Conservation (phyloP, 2,797 vertebrate species). For the Pipistrellus kuhlii region DNA sequence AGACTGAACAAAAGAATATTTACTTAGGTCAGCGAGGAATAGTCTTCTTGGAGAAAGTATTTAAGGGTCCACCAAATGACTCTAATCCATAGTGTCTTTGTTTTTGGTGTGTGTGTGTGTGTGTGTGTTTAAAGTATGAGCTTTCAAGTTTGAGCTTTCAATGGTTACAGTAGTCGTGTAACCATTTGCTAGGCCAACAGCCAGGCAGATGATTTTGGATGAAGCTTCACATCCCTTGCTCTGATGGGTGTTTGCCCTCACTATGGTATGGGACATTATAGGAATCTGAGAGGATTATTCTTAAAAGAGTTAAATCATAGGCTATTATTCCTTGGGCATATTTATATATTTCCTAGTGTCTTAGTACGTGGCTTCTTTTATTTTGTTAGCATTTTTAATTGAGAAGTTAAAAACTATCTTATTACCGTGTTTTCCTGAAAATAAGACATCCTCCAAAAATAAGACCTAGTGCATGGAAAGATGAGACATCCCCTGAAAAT, state of each 20-base stretch:
- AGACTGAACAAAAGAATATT: not conserved
- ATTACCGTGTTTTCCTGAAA: not conserved
- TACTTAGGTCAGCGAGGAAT: not conserved
- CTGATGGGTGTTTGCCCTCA: not conserved
- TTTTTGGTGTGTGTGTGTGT: no score
- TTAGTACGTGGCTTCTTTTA: not conserved
- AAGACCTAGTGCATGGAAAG: no score
- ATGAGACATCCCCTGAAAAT: no score
- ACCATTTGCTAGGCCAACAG: not conserved
- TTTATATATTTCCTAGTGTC: conserved; percentile 4
- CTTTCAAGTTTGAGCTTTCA: conserved; percentile 30
- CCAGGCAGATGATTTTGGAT: not conserved
- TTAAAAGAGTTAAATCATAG: conserved; percentile 31
- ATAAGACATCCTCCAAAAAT: no score
- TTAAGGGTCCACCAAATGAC: not conserved
- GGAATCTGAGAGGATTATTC: conserved; percentile 25
- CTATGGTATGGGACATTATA: not conserved
- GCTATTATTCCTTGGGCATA: not conserved
- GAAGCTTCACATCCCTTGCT: conserved; percentile 13
- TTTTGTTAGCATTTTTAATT: conserved; percentile 34
- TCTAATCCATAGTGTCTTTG: not conserved
- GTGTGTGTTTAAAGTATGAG: not conserved
- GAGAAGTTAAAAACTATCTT: not conserved
- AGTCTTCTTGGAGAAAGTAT: not conserved
- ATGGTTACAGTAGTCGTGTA: not conserved